phyloP scores from a whole-genome alignment of 1,140 invertebrate species.

The Sitodiplosis mosellana region DNA sequence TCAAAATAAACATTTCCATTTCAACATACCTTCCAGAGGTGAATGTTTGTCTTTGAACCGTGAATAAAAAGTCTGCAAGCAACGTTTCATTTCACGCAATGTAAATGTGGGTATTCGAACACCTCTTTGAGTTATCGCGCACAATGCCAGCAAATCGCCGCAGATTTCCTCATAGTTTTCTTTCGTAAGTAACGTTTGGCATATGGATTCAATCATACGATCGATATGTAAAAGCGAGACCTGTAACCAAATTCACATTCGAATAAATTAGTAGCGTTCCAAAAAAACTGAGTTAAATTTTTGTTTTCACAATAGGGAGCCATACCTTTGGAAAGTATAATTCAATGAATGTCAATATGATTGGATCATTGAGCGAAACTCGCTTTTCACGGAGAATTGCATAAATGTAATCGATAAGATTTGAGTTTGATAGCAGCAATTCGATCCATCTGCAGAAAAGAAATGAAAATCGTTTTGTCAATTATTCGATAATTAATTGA shows the following conservation, averaged over 20 bases:
- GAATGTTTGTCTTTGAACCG: conserved; percentile 1
- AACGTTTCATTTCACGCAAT: not conserved
- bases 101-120: not conserved
- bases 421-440: conserved; percentile 16
- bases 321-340: conserved; percentile 21
- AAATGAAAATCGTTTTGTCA: no score
- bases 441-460: conserved; percentile 21
- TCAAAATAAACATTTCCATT: not conserved
- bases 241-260: conserved; percentile 1
- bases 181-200: conserved; percentile 22
- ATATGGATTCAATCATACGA: conserved; percentile 21
- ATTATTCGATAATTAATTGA: not conserved
- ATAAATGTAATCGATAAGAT: conserved; percentile 21
- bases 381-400: conserved; percentile 19
- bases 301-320: not conserved
- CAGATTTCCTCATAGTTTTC: conserved; percentile 23
- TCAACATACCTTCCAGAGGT: not conserved
- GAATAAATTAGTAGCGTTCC: no score
- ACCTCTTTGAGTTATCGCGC: conserved; percentile 18
- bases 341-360: conserved; percentile 21
- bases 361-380: conserved; percentile 19
- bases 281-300: not conserved
- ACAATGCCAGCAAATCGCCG: conserved; percentile 23
- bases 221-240: conserved; percentile 18
- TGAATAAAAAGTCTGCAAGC: not conserved